These are phyloP conservation scores for Daktulosphaira vitifoliae DNA, from an alignment of 1,140 invertebrate species.

Conservation along the genomic window DNA sequence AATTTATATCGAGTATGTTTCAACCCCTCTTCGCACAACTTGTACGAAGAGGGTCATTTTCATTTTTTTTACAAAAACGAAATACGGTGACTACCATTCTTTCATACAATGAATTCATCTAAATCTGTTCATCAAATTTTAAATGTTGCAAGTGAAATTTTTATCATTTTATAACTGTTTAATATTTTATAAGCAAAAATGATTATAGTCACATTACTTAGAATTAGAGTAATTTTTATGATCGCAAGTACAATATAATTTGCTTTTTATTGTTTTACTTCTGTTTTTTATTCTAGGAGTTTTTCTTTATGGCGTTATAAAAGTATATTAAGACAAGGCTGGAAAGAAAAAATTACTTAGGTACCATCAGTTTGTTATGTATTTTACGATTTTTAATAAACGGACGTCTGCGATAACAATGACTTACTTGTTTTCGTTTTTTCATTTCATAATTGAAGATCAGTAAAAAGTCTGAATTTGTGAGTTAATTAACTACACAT, in stretches of 20 bases:
- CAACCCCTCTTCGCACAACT: neutral
- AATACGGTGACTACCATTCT: too few species aligned
- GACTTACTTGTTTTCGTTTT: constrained; percentile 11
- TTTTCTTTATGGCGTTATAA: constrained; percentile 27
- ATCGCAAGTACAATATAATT: constrained; percentile 7
- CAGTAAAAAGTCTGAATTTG: constrained; percentile 28
- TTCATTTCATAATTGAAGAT: neutral
- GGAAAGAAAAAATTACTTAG: constrained; percentile 3
- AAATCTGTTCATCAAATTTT: too few species aligned
- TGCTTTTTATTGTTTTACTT: constrained; percentile 28
- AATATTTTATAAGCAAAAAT: too few species aligned
- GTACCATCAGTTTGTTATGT: neutral
- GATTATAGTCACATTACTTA: too few species aligned
- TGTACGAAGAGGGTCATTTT: constrained; percentile 7
- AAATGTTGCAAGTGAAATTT: neutral
- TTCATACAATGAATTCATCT: neutral
- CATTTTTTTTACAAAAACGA: constrained; percentile 11
- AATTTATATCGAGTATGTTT: constrained; percentile 4
- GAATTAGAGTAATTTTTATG: neutral
- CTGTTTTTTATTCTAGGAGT: neutral
- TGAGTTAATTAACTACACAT: constrained; percentile 29
- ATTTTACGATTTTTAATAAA: constrained; percentile 15
- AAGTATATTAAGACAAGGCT: neutral
- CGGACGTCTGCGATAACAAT: neutral
- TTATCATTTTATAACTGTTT: neutral